Conservation (phyloP, 2,888 invertebrate species). For the Limnephilus marmoratus region DNA sequence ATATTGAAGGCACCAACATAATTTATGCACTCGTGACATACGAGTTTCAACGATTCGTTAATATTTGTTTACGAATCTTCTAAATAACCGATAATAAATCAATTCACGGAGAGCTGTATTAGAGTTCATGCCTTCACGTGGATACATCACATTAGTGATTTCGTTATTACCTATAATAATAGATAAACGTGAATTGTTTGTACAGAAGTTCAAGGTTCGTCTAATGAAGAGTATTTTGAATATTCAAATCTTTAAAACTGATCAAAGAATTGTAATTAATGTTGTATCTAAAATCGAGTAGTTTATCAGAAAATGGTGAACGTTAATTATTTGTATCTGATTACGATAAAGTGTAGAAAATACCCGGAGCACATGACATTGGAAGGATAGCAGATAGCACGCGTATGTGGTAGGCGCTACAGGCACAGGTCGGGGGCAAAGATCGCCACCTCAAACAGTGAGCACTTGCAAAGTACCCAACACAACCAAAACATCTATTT, state of each 20-base stretch:
- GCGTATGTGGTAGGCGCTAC: not conserved
- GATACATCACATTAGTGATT: not conserved
- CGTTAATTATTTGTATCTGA: not conserved
- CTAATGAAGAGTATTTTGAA: not conserved
- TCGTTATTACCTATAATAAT: too few relatives aligned
- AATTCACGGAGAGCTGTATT: not conserved
- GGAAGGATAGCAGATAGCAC: not conserved
- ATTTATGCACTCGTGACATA: not conserved
- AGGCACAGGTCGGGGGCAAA: not conserved
- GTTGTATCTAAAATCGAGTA: too few relatives aligned
- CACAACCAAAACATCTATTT: not conserved
- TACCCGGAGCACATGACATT: not conserved
- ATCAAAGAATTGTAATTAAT: not conserved
- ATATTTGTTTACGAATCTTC: not conserved
- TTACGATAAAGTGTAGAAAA: not conserved
- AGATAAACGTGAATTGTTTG: too few relatives aligned
- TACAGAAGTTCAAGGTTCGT: not conserved
- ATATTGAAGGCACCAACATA: not conserved
- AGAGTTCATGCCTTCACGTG: not conserved
- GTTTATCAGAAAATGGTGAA: not conserved
- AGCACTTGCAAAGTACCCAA: not conserved
- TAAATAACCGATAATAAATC: not conserved
- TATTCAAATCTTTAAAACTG: not conserved
- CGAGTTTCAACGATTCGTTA: not conserved
- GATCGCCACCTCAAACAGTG: not conserved